Evolutionary conservation across 2,888 invertebrate genomes (phyloP).

Genomic region (Anarsia innoxiella): DNA sequence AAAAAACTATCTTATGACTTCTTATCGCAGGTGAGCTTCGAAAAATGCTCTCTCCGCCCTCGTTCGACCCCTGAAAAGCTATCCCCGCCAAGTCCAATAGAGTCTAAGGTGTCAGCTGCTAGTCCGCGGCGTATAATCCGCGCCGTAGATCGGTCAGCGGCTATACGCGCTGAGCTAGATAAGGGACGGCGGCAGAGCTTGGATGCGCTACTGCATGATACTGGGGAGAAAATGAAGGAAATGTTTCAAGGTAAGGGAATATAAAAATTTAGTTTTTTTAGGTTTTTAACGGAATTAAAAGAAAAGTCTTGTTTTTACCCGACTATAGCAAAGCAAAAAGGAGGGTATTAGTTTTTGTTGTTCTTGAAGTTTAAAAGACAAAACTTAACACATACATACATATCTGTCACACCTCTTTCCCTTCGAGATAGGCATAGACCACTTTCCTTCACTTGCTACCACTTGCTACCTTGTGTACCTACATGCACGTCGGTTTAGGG

Average conservation of each 20-base stretch:
- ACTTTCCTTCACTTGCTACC: too few relatives aligned
- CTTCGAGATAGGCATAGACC: too few relatives aligned
- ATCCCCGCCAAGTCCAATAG: constrained; percentile 48
- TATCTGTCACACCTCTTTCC: too few relatives aligned
- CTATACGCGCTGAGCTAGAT: constrained; percentile 38
- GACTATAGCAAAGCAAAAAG: too few relatives aligned
- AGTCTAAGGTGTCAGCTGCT: constrained; percentile 49
- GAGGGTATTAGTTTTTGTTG: too few relatives aligned
- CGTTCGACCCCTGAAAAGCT: constrained; percentile 52
- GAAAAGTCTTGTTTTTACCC: too few relatives aligned
- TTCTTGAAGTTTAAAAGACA: too few relatives aligned
- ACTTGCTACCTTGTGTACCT: too few relatives aligned
- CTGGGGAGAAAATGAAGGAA: constrained; percentile 87
- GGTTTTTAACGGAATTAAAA: too few relatives aligned
- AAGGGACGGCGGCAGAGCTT: constrained; percentile 80
- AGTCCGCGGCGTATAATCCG: constrained; percentile 52
- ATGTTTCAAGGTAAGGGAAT: constrained; percentile 87
- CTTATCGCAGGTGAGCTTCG: constrained; percentile 62
- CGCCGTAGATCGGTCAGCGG: constrained; percentile 25
- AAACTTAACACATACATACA: too few relatives aligned
- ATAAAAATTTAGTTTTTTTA: too few relatives aligned
- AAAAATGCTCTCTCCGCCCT: constrained; percentile 69
- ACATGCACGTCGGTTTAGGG: too few relatives aligned
- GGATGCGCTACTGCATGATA: constrained; percentile 84
- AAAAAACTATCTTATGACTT: not conserved